phyloP scores from a whole-genome alignment of 1,140 invertebrate genomes.

The Rhopalosiphum maidis region DNA sequence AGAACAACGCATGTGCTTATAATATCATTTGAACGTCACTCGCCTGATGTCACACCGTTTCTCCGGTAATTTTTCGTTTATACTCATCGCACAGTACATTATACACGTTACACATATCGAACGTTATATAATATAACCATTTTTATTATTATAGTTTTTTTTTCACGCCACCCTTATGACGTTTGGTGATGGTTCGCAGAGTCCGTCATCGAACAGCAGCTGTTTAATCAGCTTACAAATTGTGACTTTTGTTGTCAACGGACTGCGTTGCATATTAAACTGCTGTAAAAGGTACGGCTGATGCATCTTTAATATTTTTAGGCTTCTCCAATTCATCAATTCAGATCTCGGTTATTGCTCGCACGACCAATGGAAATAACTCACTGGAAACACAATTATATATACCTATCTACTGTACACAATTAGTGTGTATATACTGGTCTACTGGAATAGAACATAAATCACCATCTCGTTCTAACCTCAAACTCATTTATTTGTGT shows the following conservation, averaged over 20 bases:
- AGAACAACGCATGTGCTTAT: neutral
- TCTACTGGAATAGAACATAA: neutral
- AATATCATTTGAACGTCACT: neutral
- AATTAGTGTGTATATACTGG: neutral
- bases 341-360: neutral
- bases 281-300: neutral
- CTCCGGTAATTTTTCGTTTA: neutral
- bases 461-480: neutral
- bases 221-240: neutral
- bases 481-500: neutral
- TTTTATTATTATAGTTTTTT: neutral
- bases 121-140: neutral
- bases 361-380: neutral
- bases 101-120: too few relatives aligned
- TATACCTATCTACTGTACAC: neutral
- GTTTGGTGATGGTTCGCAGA: neutral
- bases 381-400: neutral
- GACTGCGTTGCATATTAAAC: too few relatives aligned
- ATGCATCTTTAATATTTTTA: neutral
- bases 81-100: too few relatives aligned
- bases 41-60: neutral
- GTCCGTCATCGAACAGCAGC: neutral
- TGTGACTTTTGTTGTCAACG: neutral
- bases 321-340: neutral
- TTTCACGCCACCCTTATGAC: neutral